Evolutionary conservation across 2,797 vertebrate genomes (phyloP), one percentile per base, ranked within the genome.

Genomic region (Poecile montanus): DNA sequence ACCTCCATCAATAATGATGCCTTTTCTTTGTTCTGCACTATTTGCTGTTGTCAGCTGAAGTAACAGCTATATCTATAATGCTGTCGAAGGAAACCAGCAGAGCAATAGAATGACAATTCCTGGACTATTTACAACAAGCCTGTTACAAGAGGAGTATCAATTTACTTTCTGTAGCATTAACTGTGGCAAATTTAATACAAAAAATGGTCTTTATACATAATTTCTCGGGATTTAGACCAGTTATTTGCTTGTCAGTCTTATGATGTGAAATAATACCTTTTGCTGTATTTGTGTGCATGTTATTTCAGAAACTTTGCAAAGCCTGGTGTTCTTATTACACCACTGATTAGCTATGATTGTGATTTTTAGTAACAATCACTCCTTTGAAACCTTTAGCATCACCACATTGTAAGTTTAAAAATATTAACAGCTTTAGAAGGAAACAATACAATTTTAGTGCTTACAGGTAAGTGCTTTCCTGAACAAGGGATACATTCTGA

Each of bases 91-190:
- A 95, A 95, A 82, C 65, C 86, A 91, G 77, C 71, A 85, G 45
- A 95, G 81, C 80, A 91, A 79, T 13, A 71, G 40, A 90, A 85
- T 79, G 77, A 70, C 80, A 93, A 77, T 82, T 94, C 44, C 88
- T 85, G 86, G 45, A 67, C 60, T 56, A 36, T 80, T 93, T 90
- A 87, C 6, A 62, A 67, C 40, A 85, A 83, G 51, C 32, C 85
- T 92, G n/a, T 71, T 73, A 71, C 75, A 74, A 75, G 23, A 75
- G 16, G 16, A 77, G 50, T 32, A 85, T 74, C 78, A 74, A 72
- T 91, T 94, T 76, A 53, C 48, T 82, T 90, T 89, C 86, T 77
- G 71, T 93, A 91, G 80, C 80, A 74, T 74, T 93, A 91, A 93
- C 60, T 87, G 93, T 66, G 75, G 88, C 53, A 9, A 81, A 66